Percentiles rank a stretch among this genome's conserved stretches.
phyloP scores from a whole-genome alignment of 2,888 invertebrate species.

The Endotricha flammealis region DNA sequence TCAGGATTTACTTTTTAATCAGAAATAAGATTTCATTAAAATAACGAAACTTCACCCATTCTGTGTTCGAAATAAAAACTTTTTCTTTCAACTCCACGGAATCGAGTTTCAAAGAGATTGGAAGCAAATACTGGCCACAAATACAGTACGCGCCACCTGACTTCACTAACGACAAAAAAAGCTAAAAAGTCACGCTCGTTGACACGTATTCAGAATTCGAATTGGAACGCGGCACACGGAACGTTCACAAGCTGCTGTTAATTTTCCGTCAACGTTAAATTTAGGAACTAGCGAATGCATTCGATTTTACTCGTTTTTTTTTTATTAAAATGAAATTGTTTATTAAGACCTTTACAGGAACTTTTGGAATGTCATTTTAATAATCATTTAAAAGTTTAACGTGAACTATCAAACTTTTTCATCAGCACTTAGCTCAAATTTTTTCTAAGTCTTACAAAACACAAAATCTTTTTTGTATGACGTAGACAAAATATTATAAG shows the following conservation, averaged over 20 bases:
- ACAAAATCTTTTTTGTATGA: too few species aligned
- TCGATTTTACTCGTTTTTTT: constrained; percentile 1
- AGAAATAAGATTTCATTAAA: not conserved
- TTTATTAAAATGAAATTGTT: too few species aligned
- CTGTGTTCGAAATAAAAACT: not conserved
- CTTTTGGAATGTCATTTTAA: too few species aligned
- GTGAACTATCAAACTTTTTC: too few species aligned
- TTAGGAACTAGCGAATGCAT: constrained; percentile 6
- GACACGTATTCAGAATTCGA: constrained; percentile 13
- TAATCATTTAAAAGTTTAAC: too few species aligned
- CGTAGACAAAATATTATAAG: too few species aligned
- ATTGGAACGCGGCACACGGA: constrained; percentile 7
- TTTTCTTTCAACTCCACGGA: not conserved
- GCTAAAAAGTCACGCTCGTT: constrained; percentile 11
- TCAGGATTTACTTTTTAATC: too few species aligned
- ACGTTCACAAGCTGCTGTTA: constrained; percentile 10
- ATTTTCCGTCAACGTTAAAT: constrained; percentile 7
- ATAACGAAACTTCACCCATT: not conserved
- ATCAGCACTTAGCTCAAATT: too few species aligned
- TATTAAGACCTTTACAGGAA: too few species aligned
- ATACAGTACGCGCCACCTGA: constrained; percentile 6
- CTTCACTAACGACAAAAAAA: constrained; percentile 6
- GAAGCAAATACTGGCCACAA: constrained; percentile 10
- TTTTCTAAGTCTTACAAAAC: too few species aligned
- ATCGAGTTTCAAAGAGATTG: not conserved